These are phyloP conservation scores for Acropternis orthonyx DNA, from an alignment of 2,797 vertebrate species.

Conservation along the genomic window DNA sequence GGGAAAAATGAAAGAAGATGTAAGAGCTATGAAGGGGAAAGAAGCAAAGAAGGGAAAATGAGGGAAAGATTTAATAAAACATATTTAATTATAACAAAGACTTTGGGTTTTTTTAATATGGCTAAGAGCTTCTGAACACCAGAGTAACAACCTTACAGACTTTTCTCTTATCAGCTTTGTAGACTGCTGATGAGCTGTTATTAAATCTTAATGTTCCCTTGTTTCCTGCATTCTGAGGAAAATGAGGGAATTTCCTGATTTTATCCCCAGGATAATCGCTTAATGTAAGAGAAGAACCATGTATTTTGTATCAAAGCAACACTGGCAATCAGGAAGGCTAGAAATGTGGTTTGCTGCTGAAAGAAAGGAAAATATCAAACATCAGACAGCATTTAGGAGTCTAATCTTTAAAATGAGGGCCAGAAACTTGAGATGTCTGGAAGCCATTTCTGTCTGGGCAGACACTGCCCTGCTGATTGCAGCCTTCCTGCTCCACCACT, in stretches of 20 bases:
- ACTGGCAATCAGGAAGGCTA: neutral
- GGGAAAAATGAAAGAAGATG: neutral
- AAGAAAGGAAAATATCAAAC: neutral
- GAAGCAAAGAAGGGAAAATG: constrained; percentile 26
- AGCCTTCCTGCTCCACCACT: neutral
- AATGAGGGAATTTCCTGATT: constrained; percentile 60
- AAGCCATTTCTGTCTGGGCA: neutral
- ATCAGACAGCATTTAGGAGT: neutral
- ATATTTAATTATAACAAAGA: constrained; percentile 40
- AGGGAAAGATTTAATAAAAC: constrained; percentile 61
- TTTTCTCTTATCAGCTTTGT: constrained; percentile 11
- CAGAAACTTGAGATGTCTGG: constrained; percentile 2
- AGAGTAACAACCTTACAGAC: neutral
- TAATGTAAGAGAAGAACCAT: constrained; percentile 18
- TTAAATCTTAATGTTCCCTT: constrained; percentile 70
- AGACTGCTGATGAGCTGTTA: constrained; percentile 57
- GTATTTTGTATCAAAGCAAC: constrained; percentile 43
- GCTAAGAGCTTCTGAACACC: constrained; percentile 40
- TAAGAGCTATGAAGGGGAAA: neutral
- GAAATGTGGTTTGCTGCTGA: neutral
- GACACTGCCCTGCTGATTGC: neutral
- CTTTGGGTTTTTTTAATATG: neutral
- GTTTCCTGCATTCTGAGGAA: constrained; percentile 63
- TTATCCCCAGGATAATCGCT: constrained; percentile 58
- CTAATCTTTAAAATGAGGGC: neutral